phyloP scores from a whole-genome alignment of 2,888 invertebrate genomes.

The Neocrepidodera transversa region DNA sequence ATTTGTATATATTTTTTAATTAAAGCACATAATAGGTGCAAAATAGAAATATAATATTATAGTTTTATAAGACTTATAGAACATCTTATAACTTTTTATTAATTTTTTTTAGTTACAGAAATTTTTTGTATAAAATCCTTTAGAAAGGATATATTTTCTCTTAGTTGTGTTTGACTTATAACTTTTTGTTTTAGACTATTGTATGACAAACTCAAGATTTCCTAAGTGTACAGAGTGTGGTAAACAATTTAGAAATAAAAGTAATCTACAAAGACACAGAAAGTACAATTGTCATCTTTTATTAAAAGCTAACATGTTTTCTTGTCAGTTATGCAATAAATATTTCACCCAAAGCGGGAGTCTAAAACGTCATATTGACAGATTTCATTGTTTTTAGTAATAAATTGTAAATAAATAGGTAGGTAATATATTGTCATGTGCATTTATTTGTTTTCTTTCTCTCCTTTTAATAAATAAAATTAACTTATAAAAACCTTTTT shows the following conservation, averaged over 20 bases:
- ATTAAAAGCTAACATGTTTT: constrained; percentile 1
- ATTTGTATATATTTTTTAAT: too few species aligned
- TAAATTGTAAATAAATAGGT: too few species aligned
- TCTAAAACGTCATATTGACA: constrained; percentile 20
- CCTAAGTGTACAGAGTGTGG: constrained; percentile 38
- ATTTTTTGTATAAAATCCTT: too few species aligned
- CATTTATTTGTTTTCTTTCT: neutral
- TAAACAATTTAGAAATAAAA: constrained; percentile 45
- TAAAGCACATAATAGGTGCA: too few species aligned
- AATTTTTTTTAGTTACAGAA: too few species aligned
- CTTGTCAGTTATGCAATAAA: constrained; percentile 22
- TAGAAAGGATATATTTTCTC: too few species aligned
- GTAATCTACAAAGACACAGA: constrained; percentile 65
- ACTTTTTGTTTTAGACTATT: neutral
- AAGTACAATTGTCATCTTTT: constrained; percentile 25
- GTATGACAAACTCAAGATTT: neutral
- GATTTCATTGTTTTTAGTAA: constrained; percentile 12
- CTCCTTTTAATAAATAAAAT: too few species aligned
- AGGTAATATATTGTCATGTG: neutral
- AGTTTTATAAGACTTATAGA: too few species aligned
- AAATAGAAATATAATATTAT: too few species aligned
- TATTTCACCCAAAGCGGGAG: constrained; percentile 24
- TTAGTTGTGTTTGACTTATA: too few species aligned
- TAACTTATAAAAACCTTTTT: too few species aligned
- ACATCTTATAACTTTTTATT: too few species aligned